These are phyloP conservation scores for Blera fallax DNA, from an alignment of 2,888 invertebrate species.

Conservation along the genomic window DNA sequence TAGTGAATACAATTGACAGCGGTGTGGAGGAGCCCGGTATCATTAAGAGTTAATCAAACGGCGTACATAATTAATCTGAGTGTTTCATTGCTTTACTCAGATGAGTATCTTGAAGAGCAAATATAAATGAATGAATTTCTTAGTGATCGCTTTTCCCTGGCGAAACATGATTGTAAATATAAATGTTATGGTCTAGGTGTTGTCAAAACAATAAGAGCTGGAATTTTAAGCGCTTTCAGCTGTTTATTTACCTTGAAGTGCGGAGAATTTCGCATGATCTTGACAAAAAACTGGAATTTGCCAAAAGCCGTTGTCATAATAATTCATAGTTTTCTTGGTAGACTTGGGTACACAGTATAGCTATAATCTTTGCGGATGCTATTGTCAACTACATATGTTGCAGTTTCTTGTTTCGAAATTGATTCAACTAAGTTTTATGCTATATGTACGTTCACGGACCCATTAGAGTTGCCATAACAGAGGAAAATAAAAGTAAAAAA, in stretches of 20 bases:
- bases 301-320: too few relatives aligned
- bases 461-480: too few relatives aligned
- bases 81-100: not conserved
- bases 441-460: too few relatives aligned
- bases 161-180: not conserved
- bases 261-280: not conserved
- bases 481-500: too few relatives aligned
- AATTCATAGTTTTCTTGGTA: too few relatives aligned
- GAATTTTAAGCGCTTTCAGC: not conserved
- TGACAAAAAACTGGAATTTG: not conserved
- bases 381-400: too few relatives aligned
- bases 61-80: not conserved
- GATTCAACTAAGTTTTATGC: too few relatives aligned
- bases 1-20: not conserved
- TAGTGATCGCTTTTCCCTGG: not conserved
- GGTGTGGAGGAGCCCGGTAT: not conserved
- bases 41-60: constrained; percentile 8
- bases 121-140: constrained; percentile 21
- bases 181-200: not conserved
- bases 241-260: not conserved
- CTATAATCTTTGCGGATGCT: too few relatives aligned
- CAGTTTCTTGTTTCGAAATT: too few relatives aligned
- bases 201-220: not conserved
- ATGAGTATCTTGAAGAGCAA: not conserved
- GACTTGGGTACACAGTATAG: too few relatives aligned